Conservation (phyloP, 2,113 vertebrate species). For the Embiotoca jacksoni region DNA sequence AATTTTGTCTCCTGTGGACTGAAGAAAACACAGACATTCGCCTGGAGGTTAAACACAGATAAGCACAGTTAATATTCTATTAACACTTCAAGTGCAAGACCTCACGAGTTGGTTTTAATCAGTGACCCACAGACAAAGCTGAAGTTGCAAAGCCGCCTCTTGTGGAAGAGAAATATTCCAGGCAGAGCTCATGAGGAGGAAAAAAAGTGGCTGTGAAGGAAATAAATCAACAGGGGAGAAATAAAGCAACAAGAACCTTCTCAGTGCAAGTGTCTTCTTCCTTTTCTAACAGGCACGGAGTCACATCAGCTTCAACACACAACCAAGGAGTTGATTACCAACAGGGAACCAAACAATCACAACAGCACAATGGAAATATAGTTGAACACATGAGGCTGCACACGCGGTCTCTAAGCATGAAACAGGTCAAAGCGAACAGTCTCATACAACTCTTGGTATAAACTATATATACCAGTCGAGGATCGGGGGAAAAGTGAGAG, state of each 20-base stretch:
- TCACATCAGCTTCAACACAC: conserved; percentile 81
- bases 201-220: conserved; percentile 55
- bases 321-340: conserved; percentile 74
- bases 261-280: conserved; percentile 81
- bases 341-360: conserved; percentile 36
- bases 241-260: conserved; percentile 72
- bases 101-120: conserved; percentile 35
- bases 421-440: too few relatives aligned
- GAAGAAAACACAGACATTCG: conserved; percentile 44
- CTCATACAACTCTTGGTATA: not conserved
- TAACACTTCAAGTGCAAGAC: conserved; percentile 11
- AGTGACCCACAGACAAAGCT: conserved; percentile 59
- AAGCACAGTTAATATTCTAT: not conserved
- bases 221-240: conserved; percentile 38
- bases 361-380: conserved; percentile 17
- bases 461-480: conserved; percentile 6
- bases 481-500: not conserved
- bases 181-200: conserved; percentile 35
- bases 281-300: conserved; percentile 74
- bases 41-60: conserved; percentile 12
- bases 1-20: conserved; percentile 38
- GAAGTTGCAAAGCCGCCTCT: conserved; percentile 31
- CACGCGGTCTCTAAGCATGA: not conserved
- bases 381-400: conserved; percentile 10
- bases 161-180: conserved; percentile 24